Base-by-base conservation (phyloP, 2,888 invertebrate species). In the Pseudolycoriella hygida region DNA sequence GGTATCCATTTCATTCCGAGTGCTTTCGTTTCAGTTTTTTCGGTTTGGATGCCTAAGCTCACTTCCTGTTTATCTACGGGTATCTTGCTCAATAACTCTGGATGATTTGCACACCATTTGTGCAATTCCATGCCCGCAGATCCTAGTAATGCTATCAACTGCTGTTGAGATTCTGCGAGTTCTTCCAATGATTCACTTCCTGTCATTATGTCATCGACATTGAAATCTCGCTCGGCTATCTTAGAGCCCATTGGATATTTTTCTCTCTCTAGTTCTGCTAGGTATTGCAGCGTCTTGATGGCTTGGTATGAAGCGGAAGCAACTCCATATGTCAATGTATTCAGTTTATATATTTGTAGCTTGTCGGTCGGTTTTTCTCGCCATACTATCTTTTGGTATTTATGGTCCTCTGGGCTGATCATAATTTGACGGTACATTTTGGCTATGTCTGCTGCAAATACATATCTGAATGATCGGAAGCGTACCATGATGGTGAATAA, bases 391-490 rank as follows among this genome's bases (percentile, higher is more conserved):
- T 53, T 30, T 8, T 55, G 53, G 34, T 52, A 53, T 14, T 50
- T 34, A 8, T 43, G 45, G 31, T 57, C 47, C 3, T 48, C 44
- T 18, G 48, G 40, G 14, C 46, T n/a, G 3, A 57, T 42, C 17
- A 42, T n/a, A 2, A 59, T 52, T 46, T 56, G 54, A 1, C 53
- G 50, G 43, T 55, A 58, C 53, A 58, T 58, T 47, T 56, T 53
- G 6, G 50, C 50, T 3, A 60, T 51, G 44, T 60, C 58, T 3
- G 53, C 55, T 3, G 46, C 50, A 2, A 59, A 46, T 1, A 54
- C 55, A 30, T 46, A 44, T 40, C 31, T 25, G 44, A 47, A 46
- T n/a, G 40, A 34, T 32, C 42, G 37, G 45, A 48, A 53, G 17
- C 50, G 47, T 2, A 48, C 3, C 8, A 52, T 30, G 1, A 52